Percentiles rank a stretch among this genome's conserved stretches.
Conservation (phyloP, 1,140 invertebrate species). For the Diabrotica undecimpunctata region DNA sequence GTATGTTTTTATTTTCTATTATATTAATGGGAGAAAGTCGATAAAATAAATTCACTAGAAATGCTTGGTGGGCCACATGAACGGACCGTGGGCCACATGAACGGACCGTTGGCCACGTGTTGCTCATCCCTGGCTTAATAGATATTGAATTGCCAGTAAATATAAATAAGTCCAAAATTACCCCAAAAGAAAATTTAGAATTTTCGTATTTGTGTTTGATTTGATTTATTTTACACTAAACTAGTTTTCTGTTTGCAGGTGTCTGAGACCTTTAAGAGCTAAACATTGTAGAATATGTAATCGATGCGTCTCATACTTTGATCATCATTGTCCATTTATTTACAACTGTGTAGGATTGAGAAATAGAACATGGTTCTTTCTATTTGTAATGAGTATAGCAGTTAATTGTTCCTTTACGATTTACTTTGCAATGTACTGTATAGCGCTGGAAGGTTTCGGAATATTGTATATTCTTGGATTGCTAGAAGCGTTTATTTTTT, state of each 20-base stretch:
- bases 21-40: no score
- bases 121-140: no score
- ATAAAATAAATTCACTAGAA: no score
- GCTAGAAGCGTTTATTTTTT: slow-evolving; percentile 78
- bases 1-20: no score
- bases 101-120: no score
- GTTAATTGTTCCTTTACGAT: slow-evolving; percentile 83
- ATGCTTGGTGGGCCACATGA: no score
- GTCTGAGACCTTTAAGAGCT: slow-evolving; percentile 77
- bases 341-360: slow-evolving; percentile 87
- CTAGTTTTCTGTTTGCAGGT: slow-evolving; percentile 40
- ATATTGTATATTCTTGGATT: slow-evolving; percentile 76
- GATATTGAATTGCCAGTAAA: no score
- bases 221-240: no score
- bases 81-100: no score
- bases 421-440: slow-evolving; percentile 84
- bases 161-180: no score
- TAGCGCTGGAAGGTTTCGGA: slow-evolving; percentile 80
- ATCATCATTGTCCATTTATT: slow-evolving; percentile 94
- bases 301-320: slow-evolving; percentile 86
- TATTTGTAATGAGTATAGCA: slow-evolving; percentile 81
- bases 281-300: slow-evolving; percentile 89
- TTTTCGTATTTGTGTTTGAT: no score
- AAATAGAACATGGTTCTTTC: slow-evolving; percentile 87
- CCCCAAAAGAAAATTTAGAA: no score